A percentile compares a stretch with the other conserved stretches of the same genome.
Conservation (phyloP, 1,140 invertebrate species). For the Drosophila lacteicornis region DNA sequence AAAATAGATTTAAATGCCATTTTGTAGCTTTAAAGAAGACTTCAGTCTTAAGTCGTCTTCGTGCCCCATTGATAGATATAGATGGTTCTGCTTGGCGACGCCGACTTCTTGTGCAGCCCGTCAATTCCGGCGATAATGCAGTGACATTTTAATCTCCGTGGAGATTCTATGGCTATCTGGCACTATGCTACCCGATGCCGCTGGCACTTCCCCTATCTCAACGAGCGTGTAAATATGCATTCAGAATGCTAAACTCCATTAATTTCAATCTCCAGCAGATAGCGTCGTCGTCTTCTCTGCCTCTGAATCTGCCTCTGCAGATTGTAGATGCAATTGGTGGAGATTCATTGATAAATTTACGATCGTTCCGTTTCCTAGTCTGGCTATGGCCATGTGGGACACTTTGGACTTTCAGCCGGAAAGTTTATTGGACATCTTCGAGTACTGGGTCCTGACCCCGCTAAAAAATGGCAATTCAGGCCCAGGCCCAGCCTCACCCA, state of each 20-base stretch:
- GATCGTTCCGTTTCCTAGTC: conserved; percentile 44
- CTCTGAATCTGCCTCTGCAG: not conserved
- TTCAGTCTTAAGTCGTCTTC: not conserved
- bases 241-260: conserved; percentile 45
- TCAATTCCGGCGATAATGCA: conserved; percentile 18
- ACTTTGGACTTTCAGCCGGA: conserved; percentile 44
- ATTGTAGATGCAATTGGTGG: conserved; percentile 13
- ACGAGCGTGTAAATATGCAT: conserved; percentile 42
- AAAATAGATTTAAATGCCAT: not conserved
- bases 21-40: not conserved
- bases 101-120: not conserved
- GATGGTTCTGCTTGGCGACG: not conserved
- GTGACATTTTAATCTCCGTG: conserved; percentile 57
- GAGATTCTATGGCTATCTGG: conserved; percentile 28
- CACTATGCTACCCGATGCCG: not conserved
- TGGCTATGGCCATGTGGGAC: conserved; percentile 26
- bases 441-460: conserved; percentile 40
- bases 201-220: conserved; percentile 4
- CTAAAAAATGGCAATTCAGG: conserved; percentile 41
- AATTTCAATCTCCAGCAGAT: conserved; percentile 39
- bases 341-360: conserved; percentile 62
- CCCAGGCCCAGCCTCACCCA: conserved; percentile 4
- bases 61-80: conserved; percentile 1
- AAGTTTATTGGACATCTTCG: conserved; percentile 44
- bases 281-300: not conserved